These are phyloP conservation scores for Pagrus major DNA, from an alignment of 2,113 vertebrate genomes.

Conservation along the genomic window DNA sequence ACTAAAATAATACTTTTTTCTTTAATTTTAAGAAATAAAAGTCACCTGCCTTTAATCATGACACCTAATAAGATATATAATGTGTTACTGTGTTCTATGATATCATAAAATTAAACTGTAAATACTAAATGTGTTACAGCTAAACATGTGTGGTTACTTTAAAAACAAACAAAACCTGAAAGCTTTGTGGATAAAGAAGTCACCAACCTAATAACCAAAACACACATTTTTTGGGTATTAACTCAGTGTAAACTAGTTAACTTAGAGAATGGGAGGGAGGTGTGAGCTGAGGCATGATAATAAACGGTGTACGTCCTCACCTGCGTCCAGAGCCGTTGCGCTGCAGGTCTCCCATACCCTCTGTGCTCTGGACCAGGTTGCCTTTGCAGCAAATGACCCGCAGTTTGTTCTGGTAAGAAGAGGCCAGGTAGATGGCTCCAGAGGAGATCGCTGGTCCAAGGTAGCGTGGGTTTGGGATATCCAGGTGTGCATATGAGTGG, in stretches of 20 bases:
- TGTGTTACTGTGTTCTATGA: too few relatives aligned
- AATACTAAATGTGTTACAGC: not conserved
- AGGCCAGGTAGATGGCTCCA: constrained; percentile 96
- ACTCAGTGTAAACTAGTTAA: not conserved
- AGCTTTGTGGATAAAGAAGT: too few relatives aligned
- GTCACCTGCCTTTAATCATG: too few relatives aligned
- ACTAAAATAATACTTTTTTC: too few relatives aligned
- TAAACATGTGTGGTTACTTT: not conserved
- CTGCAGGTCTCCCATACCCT: constrained; percentile 89
- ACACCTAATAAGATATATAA: too few relatives aligned
- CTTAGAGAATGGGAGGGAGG: not conserved
- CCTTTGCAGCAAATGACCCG: constrained; percentile 98
- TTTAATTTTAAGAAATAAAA: not conserved
- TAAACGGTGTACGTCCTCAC: constrained; percentile 40
- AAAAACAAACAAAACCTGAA: not conserved
- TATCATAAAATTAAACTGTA: too few relatives aligned
- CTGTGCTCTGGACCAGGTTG: constrained; percentile 95
- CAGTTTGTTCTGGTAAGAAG: constrained; percentile 98
- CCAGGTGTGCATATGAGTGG: constrained; percentile 94
- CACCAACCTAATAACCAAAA: too few relatives aligned
- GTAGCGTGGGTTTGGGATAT: constrained; percentile 96
- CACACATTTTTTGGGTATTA: not conserved
- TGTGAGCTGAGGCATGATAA: not conserved
- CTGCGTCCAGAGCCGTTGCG: constrained; percentile 82
- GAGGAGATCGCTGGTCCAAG: constrained; percentile 97